A percentile compares a stretch with the other conserved stretches of the same genome.
phyloP scores from a whole-genome alignment of 2,113 vertebrate genomes.

The Rhea pennata region DNA sequence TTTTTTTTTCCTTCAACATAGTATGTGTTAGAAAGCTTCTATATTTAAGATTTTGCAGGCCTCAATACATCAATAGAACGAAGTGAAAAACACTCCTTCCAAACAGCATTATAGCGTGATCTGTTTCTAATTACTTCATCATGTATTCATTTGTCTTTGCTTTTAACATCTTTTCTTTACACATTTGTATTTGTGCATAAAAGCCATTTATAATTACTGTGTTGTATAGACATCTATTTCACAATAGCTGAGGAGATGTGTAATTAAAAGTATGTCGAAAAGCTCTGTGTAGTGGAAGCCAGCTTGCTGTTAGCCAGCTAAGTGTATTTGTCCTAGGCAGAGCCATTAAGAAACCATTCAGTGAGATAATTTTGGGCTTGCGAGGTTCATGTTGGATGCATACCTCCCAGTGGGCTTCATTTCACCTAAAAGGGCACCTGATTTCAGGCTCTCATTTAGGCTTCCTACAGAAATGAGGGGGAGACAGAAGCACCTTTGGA shows the following conservation, averaged over 20 bases:
- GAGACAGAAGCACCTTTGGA: not conserved
- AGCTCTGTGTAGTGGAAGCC: not conserved
- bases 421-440: not conserved
- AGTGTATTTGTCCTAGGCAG: not conserved
- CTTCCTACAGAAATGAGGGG: not conserved
- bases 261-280: not conserved
- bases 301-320: not conserved
- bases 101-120: not conserved
- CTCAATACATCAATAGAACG: conserved; percentile 6
- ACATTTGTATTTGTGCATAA: not conserved
- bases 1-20: not conserved
- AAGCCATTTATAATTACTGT: not conserved
- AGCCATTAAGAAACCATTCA: not conserved
- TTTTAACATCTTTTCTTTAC: not conserved
- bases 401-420: not conserved
- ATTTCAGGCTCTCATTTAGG: not conserved
- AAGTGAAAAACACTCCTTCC: not conserved
- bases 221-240: not conserved
- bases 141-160: not conserved
- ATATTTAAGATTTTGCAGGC: not conserved
- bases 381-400: not conserved
- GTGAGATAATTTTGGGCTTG: not conserved
- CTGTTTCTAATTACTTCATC: not conserved
- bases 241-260: not conserved
- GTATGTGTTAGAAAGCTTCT: not conserved